Conservation (phyloP, 2,888 invertebrate species). For the Calliopum simillimum region DNA sequence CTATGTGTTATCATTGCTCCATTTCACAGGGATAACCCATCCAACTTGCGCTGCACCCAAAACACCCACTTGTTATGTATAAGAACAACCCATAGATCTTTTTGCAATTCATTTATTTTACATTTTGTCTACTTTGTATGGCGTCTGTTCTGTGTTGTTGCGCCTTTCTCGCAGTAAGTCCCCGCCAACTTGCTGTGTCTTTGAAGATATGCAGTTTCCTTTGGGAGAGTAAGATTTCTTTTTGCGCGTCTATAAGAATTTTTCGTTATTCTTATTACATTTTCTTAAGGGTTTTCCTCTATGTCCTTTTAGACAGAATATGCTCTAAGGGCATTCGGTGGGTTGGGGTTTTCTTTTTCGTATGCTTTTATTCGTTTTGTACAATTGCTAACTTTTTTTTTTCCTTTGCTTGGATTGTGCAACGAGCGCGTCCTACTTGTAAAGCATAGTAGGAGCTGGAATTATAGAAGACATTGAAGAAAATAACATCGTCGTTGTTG, state of each 20-base stretch:
- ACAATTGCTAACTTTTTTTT: neutral
- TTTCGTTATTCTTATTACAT: neutral
- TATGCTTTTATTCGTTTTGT: neutral
- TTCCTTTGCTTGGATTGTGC: slow-evolving; percentile 20
- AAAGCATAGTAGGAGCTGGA: no score
- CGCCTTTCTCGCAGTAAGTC: no score
- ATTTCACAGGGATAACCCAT: neutral
- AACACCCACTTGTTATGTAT: neutral
- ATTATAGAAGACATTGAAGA: no score
- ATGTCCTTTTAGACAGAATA: no score
- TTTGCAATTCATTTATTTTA: slow-evolving; percentile 27
- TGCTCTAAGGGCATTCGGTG: no score
- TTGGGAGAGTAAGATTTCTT: neutral
- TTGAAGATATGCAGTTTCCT: neutral
- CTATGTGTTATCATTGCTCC: neutral
- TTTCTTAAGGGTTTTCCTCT: neutral
- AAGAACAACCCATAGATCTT: neutral
- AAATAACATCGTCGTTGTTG: no score
- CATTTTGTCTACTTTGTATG: slow-evolving; percentile 4
- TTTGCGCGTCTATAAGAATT: neutral
- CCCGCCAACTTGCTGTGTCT: neutral
- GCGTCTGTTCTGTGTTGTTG: no score
- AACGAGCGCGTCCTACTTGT: slow-evolving; percentile 1
- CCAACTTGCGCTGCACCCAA: neutral
- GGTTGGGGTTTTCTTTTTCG: neutral